Percentiles rank a stretch among this genome's conserved stretches.
These are phyloP conservation scores for Cantharis lateralis DNA, from an alignment of 2,888 invertebrate genomes.

Conservation along the genomic window DNA sequence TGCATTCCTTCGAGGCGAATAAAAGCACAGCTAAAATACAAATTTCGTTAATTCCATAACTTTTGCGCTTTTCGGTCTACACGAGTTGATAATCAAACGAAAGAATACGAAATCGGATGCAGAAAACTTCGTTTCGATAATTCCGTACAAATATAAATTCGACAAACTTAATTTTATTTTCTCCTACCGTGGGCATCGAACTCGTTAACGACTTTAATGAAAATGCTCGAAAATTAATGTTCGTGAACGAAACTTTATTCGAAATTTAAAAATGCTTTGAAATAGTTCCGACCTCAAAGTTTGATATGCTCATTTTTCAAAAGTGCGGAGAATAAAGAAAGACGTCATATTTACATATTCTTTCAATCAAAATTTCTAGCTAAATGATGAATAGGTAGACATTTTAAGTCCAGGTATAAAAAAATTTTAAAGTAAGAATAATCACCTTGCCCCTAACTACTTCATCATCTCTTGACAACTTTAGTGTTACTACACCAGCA, in stretches of 20 bases:
- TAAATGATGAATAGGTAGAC: not conserved
- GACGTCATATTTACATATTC: not conserved
- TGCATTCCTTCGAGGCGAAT: not conserved
- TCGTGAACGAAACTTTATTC: not conserved
- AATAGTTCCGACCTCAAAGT: not conserved
- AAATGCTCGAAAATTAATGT: not conserved
- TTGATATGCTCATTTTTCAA: not conserved
- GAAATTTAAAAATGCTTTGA: not conserved
- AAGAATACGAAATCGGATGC: conserved; percentile 21
- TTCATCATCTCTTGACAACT: conserved; percentile 2
- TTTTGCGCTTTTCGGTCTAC: not conserved
- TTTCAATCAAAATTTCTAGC: not conserved
- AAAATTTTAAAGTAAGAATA: conserved; percentile 1
- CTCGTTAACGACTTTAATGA: conserved; percentile 17
- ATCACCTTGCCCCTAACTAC: not conserved
- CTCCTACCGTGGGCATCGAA: conserved; percentile 2
- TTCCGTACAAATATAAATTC: conserved; percentile 4
- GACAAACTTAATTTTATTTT: conserved; percentile 12
- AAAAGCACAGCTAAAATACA: not conserved
- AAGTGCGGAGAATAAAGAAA: not conserved
- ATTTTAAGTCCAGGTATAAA: conserved; percentile 5
- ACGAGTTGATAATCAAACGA: conserved; percentile 1
- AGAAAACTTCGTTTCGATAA: conserved; percentile 21
- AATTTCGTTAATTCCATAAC: not conserved
- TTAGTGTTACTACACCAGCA: not conserved